These are phyloP conservation scores for Drosophila macrospina DNA, from an alignment of 2,888 invertebrate genomes.

Conservation along the genomic window DNA sequence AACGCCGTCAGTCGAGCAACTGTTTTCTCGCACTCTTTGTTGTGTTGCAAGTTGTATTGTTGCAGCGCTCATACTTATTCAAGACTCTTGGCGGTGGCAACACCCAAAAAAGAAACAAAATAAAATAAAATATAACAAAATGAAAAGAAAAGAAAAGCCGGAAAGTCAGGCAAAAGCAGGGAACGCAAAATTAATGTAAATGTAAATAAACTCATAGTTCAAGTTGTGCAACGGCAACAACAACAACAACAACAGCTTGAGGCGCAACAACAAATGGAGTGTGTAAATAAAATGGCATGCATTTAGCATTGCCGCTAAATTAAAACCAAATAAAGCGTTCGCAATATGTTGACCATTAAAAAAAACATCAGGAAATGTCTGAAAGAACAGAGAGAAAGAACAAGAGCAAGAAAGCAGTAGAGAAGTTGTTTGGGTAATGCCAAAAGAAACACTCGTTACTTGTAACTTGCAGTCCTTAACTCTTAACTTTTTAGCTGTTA, in stretches of 20 bases:
- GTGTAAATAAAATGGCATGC: constrained; percentile 63
- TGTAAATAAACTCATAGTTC: constrained; percentile 66
- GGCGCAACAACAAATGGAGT: constrained; percentile 55
- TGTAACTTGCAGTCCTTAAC: background rate
- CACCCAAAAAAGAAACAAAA: constrained; percentile 18
- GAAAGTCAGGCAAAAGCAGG: constrained; percentile 32
- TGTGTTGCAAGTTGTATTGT: constrained; percentile 27
- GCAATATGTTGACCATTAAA: constrained; percentile 56
- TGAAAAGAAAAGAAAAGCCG: constrained; percentile 25
- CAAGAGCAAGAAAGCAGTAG: too few species aligned
- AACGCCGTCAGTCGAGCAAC: constrained; percentile 49
- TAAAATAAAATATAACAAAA: constrained; percentile 1
- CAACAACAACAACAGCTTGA: constrained; percentile 10
- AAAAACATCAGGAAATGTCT: constrained; percentile 34
- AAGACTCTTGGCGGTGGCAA: constrained; percentile 52
- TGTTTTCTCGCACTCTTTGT: constrained; percentile 42
- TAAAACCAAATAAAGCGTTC: constrained; percentile 59
- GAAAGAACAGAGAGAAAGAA: constrained; percentile 1
- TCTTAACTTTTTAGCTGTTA: constrained; percentile 6
- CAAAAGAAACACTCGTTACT: constrained; percentile 14
- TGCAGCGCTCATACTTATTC: constrained; percentile 50
- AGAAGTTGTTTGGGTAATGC: background rate
- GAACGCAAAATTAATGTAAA: constrained; percentile 51
- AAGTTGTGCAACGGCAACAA: constrained; percentile 47
- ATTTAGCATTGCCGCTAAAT: constrained; percentile 60